Base-by-base conservation (phyloP, 2,797 vertebrate genomes). In the Notoglanidium macrostoma region DNA sequence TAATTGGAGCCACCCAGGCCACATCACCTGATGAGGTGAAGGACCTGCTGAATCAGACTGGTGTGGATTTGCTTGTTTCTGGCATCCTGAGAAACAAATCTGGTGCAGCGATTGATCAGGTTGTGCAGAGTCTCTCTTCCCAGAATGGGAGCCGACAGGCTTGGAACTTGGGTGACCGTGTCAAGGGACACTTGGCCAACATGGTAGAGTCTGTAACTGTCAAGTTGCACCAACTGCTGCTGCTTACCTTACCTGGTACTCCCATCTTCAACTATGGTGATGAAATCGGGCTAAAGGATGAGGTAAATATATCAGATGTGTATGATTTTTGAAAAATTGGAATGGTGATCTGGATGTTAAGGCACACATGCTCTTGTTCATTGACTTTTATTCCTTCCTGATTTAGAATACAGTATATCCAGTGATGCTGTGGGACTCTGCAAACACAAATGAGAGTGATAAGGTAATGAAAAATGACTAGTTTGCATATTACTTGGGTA, bases 191-290 rank as follows among this genome's bases (percentile, higher is more conserved):
- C 87, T 78, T 97, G 94, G 94, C 95, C 0, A 93, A 94, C 1
- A 70, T 95, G 5, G 89, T 94, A 49, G 91, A 92, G 0, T 19
- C 90, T 0, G 85, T 86, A 0, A 85, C 94, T 68, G 92, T 96
- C 12, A 93, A 88, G 7, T 90, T 96, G 2, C 88, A 95, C 88
- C 96, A 96, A 77, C 83, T 98, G 89, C 92, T 98, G 87, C 90
- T 98, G 35, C 93, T 98, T 80, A 97, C 97, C 0, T 92, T 98
- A 44, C 96, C 96, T 0, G 97, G 97, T 21, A 97, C 96, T 0
- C 96, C 97, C 0, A 87, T 98, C 54, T 94, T 97, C 83, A 96
- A 93, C 91, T 97, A 96, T 1, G 97, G 97, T 1, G 97, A 98
- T 51, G 97, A 97, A 93, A 96, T 98, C 2, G 96, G 96, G 29